Conservation (phyloP, 2,113 vertebrate species). For the Aegotheles bennettii region DNA sequence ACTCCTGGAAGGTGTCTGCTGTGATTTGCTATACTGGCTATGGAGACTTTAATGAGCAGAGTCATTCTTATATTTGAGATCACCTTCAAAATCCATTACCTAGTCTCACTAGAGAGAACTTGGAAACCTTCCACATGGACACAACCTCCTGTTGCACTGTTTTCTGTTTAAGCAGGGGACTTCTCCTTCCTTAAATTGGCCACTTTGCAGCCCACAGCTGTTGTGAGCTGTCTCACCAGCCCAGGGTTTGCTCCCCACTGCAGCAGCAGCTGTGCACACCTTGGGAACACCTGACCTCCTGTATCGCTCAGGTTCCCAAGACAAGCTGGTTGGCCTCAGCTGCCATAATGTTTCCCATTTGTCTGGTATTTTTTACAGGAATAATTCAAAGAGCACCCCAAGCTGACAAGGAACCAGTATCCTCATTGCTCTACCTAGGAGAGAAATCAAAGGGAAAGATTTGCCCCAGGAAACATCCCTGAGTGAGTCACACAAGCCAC, state of each 20-base stretch:
- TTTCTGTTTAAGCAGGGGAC: not conserved
- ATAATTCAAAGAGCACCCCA: not conserved
- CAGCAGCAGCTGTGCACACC: not conserved
- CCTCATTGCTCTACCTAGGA: not conserved
- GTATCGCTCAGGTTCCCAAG: not conserved
- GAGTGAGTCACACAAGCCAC: not conserved
- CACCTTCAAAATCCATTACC: constrained; percentile 63
- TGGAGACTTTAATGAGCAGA: constrained; percentile 54
- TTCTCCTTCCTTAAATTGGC: not conserved
- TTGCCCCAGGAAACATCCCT: not conserved
- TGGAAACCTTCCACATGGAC: constrained; percentile 32
- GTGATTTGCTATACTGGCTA: constrained; percentile 35
- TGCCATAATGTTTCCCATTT: not conserved
- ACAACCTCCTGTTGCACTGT: not conserved
- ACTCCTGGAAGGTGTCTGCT: constrained; percentile 45
- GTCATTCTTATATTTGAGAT: constrained; percentile 8
- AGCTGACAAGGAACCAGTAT: not conserved
- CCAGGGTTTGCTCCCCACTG: not conserved
- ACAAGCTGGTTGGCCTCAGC: not conserved
- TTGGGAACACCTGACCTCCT: not conserved
- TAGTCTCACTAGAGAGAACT: not conserved
- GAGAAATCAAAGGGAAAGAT: not conserved
- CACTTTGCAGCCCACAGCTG: not conserved
- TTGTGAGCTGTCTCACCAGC: not conserved
- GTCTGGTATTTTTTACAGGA: not conserved